Base-by-base conservation (phyloP, 2,797 vertebrate genomes). In the Pantherophis vulpinus region DNA sequence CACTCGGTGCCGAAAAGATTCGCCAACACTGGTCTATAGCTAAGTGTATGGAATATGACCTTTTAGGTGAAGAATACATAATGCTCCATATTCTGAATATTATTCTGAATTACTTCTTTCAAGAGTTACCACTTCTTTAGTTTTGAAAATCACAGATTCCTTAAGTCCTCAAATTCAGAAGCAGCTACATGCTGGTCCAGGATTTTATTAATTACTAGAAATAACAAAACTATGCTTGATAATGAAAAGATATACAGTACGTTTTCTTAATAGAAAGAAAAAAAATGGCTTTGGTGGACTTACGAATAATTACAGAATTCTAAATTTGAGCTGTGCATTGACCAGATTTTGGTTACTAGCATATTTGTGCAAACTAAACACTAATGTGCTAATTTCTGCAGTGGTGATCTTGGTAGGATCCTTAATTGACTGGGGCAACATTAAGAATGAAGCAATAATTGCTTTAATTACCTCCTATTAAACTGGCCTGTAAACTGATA, bases 361-460 rank as follows among this genome's bases (percentile, higher is more conserved):
- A 47, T 27, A 54, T 93, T 74, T 87, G 79, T 27, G n/a, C 23
- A n/a, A 90, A 66, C 37, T 91, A 91, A 51, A 74, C 20, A 47
- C 55, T 23, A 74, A 4, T 13, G 32, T 23, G 27, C 5, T 18
- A 32, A 55, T 87, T 89, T 90, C 51, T 66, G 29, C 13, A 74
- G 42, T 23, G 37, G 51, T 93, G 60, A 29, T 87, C 54, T 90
- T 87, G 25, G 32, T 47, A 66, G 83, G 55, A 23, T 58, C 59
- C 86, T 54, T 91, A 93, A 93, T 86, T 93, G 58, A 56, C 54
- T 63, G 58, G 29, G 47, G 23, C 18, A 90, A 59, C 58, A 90
- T 90, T 63, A 93, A 29, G 55, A 91, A 93, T 59, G 92, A 91
- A 37, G 83, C 37, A 93, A 91, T 88, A 88, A 91, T 90, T 90